phyloP scores from a whole-genome alignment of 2,888 invertebrate species.

The Calameuta filiformis region DNA sequence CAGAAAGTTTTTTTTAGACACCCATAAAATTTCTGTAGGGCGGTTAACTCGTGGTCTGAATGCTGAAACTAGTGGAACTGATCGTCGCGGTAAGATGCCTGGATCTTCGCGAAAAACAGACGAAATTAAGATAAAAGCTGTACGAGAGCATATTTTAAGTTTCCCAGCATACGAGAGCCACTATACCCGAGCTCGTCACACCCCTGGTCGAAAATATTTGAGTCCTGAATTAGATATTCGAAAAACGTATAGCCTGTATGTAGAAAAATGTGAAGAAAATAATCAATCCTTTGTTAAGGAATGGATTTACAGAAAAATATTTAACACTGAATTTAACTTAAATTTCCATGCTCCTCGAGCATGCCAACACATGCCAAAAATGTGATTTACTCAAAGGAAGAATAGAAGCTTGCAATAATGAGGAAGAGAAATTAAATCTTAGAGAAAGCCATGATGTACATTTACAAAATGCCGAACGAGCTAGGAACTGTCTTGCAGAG shows the following conservation, averaged over 20 bases:
- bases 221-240: slow-evolving; percentile 33
- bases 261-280: slow-evolving; percentile 32
- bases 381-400: slow-evolving; percentile 4
- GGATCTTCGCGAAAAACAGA: slow-evolving; percentile 21
- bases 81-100: slow-evolving; percentile 22
- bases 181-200: slow-evolving; percentile 31
- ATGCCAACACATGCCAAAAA: slow-evolving; percentile 17
- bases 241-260: slow-evolving; percentile 37
- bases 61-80: slow-evolving; percentile 18
- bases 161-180: slow-evolving; percentile 34
- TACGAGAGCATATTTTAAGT: slow-evolving; percentile 32
- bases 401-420: slow-evolving; percentile 21
- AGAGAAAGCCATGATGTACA: slow-evolving; percentile 26
- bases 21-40: slow-evolving; percentile 23
- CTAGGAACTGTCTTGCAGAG: slow-evolving; percentile 22
- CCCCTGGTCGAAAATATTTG: slow-evolving; percentile 33
- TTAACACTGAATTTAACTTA: slow-evolving; percentile 29
- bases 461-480: slow-evolving; percentile 24
- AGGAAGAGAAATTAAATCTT: slow-evolving; percentile 14
- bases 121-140: slow-evolving; percentile 21
- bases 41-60: slow-evolving; percentile 28
- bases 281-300: slow-evolving; percentile 23
- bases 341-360: slow-evolving; percentile 24
- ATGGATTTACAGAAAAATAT: slow-evolving; percentile 29
- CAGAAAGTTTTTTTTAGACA: slow-evolving; percentile 28